Conservation (phyloP, 2,113 vertebrate genomes). For the Proterorhinus semilunaris region DNA sequence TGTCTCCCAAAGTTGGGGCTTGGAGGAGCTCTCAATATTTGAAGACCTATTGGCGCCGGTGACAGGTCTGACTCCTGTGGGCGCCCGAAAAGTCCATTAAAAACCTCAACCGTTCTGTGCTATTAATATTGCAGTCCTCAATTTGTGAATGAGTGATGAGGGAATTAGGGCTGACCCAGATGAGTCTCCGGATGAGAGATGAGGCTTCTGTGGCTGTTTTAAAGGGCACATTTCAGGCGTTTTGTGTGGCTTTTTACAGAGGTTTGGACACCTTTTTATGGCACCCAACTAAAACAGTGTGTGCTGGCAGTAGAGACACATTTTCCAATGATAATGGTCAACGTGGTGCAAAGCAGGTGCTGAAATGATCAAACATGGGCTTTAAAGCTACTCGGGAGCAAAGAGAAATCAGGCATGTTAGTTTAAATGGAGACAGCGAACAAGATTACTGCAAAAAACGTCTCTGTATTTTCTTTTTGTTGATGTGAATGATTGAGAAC, state of each 20-base stretch:
- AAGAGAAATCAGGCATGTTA: no score
- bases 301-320: neutral
- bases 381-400: no score
- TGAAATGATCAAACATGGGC: no score
- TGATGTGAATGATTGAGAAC: no score
- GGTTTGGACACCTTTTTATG: neutral
- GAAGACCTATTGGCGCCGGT: slow-evolving; percentile 6
- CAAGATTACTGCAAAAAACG: no score
- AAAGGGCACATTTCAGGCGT: neutral
- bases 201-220: slow-evolving; percentile 39
- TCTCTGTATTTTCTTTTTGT: no score
- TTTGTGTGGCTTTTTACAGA: neutral
- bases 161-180: slow-evolving; percentile 66
- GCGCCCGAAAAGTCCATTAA: slow-evolving; percentile 55
- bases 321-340: no score
- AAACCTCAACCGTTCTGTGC: slow-evolving; percentile 55
- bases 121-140: slow-evolving; percentile 73
- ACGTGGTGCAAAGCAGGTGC: no score
- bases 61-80: slow-evolving; percentile 25
- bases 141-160: slow-evolving; percentile 71
- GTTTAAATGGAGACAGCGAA: no score
- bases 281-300: neutral
- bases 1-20: neutral
- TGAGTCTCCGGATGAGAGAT: slow-evolving; percentile 67
- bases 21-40: slow-evolving; percentile 15